Percentiles rank a stretch among this genome's conserved stretches.
Evolutionary conservation across 1,140 invertebrate species (phyloP).

Genomic region (Brachionus paranguensis): DNA sequence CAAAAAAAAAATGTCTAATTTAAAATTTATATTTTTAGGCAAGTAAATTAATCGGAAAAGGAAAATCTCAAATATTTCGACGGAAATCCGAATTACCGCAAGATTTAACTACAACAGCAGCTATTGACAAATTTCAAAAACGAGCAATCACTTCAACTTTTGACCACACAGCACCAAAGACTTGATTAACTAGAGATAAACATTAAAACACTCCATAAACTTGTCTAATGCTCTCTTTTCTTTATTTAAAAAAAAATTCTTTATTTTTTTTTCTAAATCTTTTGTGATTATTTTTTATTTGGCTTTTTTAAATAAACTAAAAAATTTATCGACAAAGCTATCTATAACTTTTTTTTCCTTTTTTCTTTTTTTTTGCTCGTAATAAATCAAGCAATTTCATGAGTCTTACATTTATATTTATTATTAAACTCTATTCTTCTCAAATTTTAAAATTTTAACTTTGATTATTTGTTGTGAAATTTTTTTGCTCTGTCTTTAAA

Average conservation of each 20-base stretch:
- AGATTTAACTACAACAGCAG: conserved; percentile 56
- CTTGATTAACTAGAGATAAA: neutral
- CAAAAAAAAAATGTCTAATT: neutral
- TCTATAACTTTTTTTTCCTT: neutral
- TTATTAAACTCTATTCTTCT: neutral
- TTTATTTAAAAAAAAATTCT: neutral
- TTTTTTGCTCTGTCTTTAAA: neutral
- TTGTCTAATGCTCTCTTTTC: neutral
- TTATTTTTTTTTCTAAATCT: neutral
- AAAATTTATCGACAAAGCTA: neutral
- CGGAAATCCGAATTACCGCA: conserved; percentile 85
- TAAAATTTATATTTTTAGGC: conserved; percentile 45
- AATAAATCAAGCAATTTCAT: neutral
- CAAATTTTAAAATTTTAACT: neutral
- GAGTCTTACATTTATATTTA: neutral
- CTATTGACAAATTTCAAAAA: conserved; percentile 22
- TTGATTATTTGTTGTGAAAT: neutral
- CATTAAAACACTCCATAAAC: neutral
- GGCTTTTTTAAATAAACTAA: neutral
- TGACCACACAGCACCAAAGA: conserved; percentile 25
- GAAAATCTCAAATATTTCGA: conserved; percentile 70
- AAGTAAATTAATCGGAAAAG: conserved; percentile 63
- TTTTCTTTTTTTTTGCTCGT: neutral
- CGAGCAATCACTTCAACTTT: neutral
- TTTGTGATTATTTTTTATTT: neutral